Evolutionary conservation across 2,113 vertebrate species (phyloP), one percentile per base, ranked within the genome.

Genomic region (Dascyllus trimaculatus): DNA sequence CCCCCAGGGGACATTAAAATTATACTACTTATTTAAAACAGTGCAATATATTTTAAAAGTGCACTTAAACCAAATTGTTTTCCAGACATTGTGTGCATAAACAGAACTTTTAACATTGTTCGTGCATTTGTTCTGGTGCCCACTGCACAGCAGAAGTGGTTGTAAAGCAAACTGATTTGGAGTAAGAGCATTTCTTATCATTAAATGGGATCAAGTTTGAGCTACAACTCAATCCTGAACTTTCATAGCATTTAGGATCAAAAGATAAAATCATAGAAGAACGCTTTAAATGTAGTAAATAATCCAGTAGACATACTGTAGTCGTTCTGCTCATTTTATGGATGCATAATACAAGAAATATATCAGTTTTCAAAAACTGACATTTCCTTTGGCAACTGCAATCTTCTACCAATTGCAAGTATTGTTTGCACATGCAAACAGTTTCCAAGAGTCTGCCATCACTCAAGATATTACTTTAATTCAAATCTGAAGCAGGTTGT

Each of bases 111-210:
- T 48, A 56, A 65, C 63, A 75, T 72, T 60, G 46, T 49, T 58
- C 35, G 10, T 43, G 13, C 29, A 63, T 19, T 70, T 48, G 56
- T 35, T 72, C 21, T 35, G 54, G 66, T 25, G 40, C 63, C 60
- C 24, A 49, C 29, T 53, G 38, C 46, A 1, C 46, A 80, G 62
- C 19, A 74, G 13, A 63, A 66, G 71, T 49, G 63, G 78, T 67
- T 68, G 46, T 46, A 81, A 86, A 53, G 64, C 69, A 75, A 45
- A 75, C 59, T 21, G 1, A 69, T 78, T 73, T 56, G 11, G 38
- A 51, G 51, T 59, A 58, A 58, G 45, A 52, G 51, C 40, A 60
- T 72, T 68, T 29, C 22, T 32, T 51, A 66, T 63, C 61, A 54
- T 83, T 76, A 82, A 75, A 78, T 26, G 56, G 64, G 61, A 32